Base-by-base conservation (phyloP, 2,797 vertebrate genomes). In the Rhodeus uyekii region DNA sequence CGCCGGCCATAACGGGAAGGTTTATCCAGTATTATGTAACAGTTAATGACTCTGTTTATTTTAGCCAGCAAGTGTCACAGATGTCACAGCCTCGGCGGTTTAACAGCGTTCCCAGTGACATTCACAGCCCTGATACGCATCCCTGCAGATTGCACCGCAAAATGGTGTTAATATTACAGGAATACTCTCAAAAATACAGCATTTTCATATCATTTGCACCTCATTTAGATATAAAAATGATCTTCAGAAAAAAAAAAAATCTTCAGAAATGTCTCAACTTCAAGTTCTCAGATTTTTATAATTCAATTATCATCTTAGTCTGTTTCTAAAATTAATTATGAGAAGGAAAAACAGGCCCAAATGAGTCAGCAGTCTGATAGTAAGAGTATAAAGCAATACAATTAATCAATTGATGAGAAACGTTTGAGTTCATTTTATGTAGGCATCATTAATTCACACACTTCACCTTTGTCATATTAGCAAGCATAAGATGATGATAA, bases 41-140 rank as follows among this genome's bases (percentile, higher is more conserved):
- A 6, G 44, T 22, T 76, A 55, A 67, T 39, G 60, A 10, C 58
- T 24, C 19, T 76, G n/a, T 67, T 75, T 67, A 44, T 82, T 48
- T 50, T 39, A 60, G 34, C 63, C 50, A 19, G 65, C 3, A 36
- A 76, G 58, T 22, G 74, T 46, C 58, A 7, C 74, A 76, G 74
- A 76, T 63, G 74, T 76, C 74, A 46, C 55, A 0, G 27, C 27
- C 38, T 61, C 36, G 58, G 9, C 9, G 6, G 24, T 76, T 76
- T 63, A 76, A 61, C 3, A 16, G 4, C 19, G 39, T 27, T 69
- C 24, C 39, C 67, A 34, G 27, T 50, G 44, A 76, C 75, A 46
- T 63, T 46, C 58, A 63, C 39, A 8, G 58, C 34, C 19, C 74
- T 55, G 34, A 38, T 55, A 38, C 4, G 1, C 73, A 58, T 75